These are phyloP conservation scores for Odontophorus gujanensis DNA, from an alignment of 2,113 vertebrate genomes.

Conservation along the genomic window DNA sequence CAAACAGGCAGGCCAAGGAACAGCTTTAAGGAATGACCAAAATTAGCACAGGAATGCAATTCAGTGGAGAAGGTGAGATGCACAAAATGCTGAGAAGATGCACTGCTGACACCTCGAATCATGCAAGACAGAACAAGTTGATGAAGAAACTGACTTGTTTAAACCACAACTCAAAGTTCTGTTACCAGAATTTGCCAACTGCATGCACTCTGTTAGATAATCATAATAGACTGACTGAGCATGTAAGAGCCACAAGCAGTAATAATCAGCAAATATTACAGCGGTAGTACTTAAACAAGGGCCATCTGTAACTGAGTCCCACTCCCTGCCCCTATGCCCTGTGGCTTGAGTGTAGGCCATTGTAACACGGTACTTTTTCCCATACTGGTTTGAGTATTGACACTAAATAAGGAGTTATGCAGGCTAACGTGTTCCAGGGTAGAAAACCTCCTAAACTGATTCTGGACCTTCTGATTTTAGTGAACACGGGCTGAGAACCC, in stretches of 20 bases:
- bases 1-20: neutral
- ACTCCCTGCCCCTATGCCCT: neutral
- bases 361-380: neutral
- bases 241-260: neutral
- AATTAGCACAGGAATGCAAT: neutral
- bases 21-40: neutral
- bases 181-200: neutral
- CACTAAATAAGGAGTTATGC: neutral
- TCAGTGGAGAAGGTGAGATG: neutral
- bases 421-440: neutral
- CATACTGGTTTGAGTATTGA: neutral
- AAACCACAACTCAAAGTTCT: constrained; percentile 2
- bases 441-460: neutral
- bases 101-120: neutral
- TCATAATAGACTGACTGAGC: neutral
- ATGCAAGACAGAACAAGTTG: neutral
- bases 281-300: neutral
- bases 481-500: neutral
- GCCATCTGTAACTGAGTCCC: neutral
- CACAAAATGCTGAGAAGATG: neutral
- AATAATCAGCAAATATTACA: neutral
- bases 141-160: neutral
- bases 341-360: neutral
- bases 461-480: neutral
- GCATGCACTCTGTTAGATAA: neutral